phyloP scores from a whole-genome alignment of 2,888 invertebrate species.

The Oxycera nigricornis region DNA sequence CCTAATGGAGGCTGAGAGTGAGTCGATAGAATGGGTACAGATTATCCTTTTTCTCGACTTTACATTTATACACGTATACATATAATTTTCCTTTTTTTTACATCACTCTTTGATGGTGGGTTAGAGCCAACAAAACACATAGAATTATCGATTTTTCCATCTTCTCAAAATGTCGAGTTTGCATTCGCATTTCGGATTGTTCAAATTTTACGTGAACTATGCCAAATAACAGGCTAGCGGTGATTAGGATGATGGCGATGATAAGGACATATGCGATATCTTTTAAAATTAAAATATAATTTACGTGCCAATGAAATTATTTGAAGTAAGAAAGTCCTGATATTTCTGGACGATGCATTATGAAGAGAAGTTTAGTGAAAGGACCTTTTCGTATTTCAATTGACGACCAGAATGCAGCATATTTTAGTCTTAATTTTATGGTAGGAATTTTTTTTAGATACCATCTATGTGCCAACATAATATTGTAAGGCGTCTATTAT shows the following conservation, averaged over 20 bases:
- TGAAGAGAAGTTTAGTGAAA: too few species aligned
- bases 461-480: too few species aligned
- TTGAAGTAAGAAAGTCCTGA: too few species aligned
- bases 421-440: too few species aligned
- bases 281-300: too few species aligned
- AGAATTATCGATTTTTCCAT: slow-evolving; percentile 45
- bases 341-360: too few species aligned
- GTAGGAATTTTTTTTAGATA: too few species aligned
- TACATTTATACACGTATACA: slow-evolving; percentile 39
- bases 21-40: slow-evolving; percentile 37
- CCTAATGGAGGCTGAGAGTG: slow-evolving; percentile 17
- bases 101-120: slow-evolving; percentile 19
- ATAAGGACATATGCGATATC: too few species aligned
- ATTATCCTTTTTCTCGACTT: slow-evolving; percentile 44
- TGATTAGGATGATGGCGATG: neutral
- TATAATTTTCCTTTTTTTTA: slow-evolving; percentile 20
- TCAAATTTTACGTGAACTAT: neutral
- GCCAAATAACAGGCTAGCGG: neutral
- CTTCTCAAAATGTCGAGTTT: slow-evolving; percentile 28
- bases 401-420: too few species aligned
- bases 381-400: too few species aligned
- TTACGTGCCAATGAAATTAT: too few species aligned
- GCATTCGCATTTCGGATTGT: slow-evolving; percentile 2
- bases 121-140: slow-evolving; percentile 41
- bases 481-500: too few species aligned